Conservation (phyloP, 2,113 vertebrate species). For the Numida meleagris region DNA sequence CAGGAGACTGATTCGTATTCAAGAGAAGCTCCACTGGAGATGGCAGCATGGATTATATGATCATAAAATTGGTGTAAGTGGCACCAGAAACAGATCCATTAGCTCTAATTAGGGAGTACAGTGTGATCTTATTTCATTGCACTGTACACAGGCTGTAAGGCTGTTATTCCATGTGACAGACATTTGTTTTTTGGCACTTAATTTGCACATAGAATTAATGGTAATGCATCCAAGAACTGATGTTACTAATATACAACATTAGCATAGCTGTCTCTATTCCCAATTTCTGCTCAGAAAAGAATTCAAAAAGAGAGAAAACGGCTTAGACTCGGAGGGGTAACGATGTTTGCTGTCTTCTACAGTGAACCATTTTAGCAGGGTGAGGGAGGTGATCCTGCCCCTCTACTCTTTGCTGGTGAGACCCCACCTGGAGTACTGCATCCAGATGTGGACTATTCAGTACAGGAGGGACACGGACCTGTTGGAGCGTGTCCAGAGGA, state of each 20-base stretch:
- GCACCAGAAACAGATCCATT: slow-evolving; percentile 40
- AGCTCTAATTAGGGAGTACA: slow-evolving; percentile 6
- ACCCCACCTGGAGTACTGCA: no score
- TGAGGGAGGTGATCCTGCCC: no score
- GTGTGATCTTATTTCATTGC: slow-evolving; percentile 9
- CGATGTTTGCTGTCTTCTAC: slow-evolving; percentile 3
- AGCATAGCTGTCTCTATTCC: neutral
- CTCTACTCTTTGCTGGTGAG: no score
- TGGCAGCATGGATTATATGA: neutral
- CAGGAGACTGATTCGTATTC: neutral
- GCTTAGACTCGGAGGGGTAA: neutral
- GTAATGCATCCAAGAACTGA: slow-evolving; percentile 52
- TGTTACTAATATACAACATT: slow-evolving; percentile 55
- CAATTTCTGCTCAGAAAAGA: slow-evolving; percentile 45
- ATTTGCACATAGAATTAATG: slow-evolving; percentile 54
- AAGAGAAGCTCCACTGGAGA: neutral
- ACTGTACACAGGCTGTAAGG: neutral
- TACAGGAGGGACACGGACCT: no score
- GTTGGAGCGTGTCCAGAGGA: no score
- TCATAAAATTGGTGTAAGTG: neutral
- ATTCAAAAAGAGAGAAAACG: slow-evolving; percentile 30
- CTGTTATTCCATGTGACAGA: slow-evolving; percentile 51
- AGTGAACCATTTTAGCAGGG: neutral
- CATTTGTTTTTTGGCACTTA: slow-evolving; percentile 43
- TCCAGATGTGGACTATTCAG: no score